Evolutionary conservation across 2,797 vertebrate species (phyloP), one percentile per base, ranked within the genome.

Genomic region (Poecilia velifera): DNA sequence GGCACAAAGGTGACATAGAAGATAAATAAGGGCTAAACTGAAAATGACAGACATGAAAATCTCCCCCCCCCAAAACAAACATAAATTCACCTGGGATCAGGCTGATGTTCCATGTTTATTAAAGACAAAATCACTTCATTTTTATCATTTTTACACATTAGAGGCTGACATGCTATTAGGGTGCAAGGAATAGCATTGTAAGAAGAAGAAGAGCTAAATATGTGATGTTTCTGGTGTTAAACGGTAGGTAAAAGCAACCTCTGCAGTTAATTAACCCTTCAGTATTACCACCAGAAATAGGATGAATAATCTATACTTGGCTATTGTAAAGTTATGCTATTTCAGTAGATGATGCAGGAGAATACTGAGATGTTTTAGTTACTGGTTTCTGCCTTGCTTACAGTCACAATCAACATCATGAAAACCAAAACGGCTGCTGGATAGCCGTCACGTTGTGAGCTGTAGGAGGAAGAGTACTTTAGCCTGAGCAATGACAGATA

Each of bases 381-480:
- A 20, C 43, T 47, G 28, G 25, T 51, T 43, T 51, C 16, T 12
- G 18, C n/a, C 6, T 9, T 4, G 36, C 51, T 41, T 46, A 51
- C 36, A 57, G n/a, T 74, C 51, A 77, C 6, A 51, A 18, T 62
- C 43, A 71, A 41, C 7, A 46, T 70, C n/a, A 36, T 31, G 6
- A 57, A 46, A 46, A 66, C 36, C 36, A 9, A 82, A 72, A 62
- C 59, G 2, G 57, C 36, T 80, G 82, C 39, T 59, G 31, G 57
- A 76, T 46, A 49, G 43, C 31, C 28, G 77, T 59, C 0, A 9
- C 46, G 72, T 25, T 25, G 34, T 64, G 68, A 81, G 41, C 43
- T 57, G 87, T 85, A 77, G 75, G 84, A 41, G 74, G 82, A 82
- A 76, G 82, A 64, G 70, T 49, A 73, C 39, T 76, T 82, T 70